phyloP scores from a whole-genome alignment of 2,888 invertebrate species.

The Eupithecia dodoneata region DNA sequence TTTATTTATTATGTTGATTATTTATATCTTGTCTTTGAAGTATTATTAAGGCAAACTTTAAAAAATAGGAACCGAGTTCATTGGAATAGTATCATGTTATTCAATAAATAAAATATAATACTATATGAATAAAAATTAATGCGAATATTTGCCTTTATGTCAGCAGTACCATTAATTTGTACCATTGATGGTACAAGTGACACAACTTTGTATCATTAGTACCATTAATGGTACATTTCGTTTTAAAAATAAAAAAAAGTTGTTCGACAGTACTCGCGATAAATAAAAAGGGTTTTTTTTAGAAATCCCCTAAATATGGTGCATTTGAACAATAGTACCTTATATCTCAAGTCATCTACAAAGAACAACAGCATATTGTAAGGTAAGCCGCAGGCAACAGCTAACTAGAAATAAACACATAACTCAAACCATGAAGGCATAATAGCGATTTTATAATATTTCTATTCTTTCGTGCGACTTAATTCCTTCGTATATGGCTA shows the following conservation, averaged over 20 bases:
- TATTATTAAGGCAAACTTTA: background rate
- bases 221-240: no score
- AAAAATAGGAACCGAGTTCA: background rate
- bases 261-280: no score
- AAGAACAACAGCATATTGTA: background rate
- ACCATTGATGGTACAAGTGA: no score
- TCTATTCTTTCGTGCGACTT: conserved; percentile 37
- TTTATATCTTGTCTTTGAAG: background rate
- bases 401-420: conserved; percentile 35
- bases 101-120: no score
- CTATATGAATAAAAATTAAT: no score
- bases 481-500: conserved; percentile 35
- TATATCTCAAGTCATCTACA: background rate
- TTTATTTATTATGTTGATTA: background rate
- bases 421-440: conserved; percentile 37
- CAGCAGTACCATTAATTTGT: no score
- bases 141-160: no score
- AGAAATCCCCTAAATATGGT: no score
- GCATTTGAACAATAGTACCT: no score
- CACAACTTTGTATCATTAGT: no score
- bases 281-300: no score
- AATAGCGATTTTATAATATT: conserved; percentile 37
- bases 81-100: background rate
- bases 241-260: no score
- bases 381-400: conserved; percentile 26